A percentile compares a stretch with the other conserved stretches of the same genome.
These are phyloP conservation scores for Rotaria macrura DNA, from an alignment of 2,888 invertebrate species.

Conservation along the genomic window DNA sequence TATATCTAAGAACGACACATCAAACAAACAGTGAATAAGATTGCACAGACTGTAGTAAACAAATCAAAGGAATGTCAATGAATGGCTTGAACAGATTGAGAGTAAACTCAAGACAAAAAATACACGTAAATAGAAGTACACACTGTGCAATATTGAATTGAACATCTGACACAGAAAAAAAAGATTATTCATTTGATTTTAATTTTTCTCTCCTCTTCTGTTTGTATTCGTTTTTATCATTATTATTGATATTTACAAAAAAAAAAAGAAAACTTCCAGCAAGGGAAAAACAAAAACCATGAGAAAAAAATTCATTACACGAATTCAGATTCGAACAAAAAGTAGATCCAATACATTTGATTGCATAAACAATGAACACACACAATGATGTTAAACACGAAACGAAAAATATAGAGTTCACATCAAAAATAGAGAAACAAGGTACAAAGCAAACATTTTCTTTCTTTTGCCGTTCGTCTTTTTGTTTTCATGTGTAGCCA, in stretches of 20 bases:
- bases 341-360: neutral
- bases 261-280: neutral
- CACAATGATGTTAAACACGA: neutral
- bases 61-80: neutral
- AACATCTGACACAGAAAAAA: neutral
- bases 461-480: too few species aligned
- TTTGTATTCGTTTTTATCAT: neutral
- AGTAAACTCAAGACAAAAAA: neutral
- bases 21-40: neutral
- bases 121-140: neutral
- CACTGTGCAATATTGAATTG: neutral
- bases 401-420: neutral
- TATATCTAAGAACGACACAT: neutral
- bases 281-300: neutral
- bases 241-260: neutral
- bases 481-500: neutral
- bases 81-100: neutral
- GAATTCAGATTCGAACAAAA: neutral
- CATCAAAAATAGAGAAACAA: neutral
- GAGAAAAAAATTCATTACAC: neutral
- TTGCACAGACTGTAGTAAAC: neutral
- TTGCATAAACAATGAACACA: neutral
- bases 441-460: neutral
- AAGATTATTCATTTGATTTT: neutral
- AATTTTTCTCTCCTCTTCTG: neutral